These are phyloP conservation scores for Uria lomvia DNA, from an alignment of 2,113 vertebrate species.

Conservation along the genomic window DNA sequence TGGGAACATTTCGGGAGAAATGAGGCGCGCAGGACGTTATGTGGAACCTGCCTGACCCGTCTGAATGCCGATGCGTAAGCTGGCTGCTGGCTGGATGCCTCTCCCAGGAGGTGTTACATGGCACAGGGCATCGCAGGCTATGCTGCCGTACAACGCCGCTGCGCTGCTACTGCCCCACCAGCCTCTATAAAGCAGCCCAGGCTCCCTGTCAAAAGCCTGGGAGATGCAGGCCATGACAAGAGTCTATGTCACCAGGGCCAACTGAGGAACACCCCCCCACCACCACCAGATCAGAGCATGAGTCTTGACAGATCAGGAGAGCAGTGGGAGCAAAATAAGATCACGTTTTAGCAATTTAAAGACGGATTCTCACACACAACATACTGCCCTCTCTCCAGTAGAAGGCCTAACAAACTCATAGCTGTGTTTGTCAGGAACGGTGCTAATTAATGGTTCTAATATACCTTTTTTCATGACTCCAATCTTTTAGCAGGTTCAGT, in stretches of 20 bases:
- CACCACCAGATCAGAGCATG: background rate
- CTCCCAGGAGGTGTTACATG: accelerated
- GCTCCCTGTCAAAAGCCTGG: background rate
- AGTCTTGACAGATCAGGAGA: background rate
- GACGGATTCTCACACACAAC: background rate
- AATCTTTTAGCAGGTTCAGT: background rate
- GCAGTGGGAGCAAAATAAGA: background rate
- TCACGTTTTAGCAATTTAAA: background rate
- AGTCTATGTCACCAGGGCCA: background rate
- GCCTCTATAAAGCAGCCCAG: background rate
- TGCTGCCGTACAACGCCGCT: accelerated
- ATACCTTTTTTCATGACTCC: background rate
- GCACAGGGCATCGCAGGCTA: accelerated
- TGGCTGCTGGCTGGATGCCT: background rate
- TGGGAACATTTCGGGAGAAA: background rate
- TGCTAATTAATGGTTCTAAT: background rate
- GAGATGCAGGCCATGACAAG: background rate
- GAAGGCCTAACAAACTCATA: background rate
- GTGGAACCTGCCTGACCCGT: background rate
- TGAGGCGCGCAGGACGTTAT: accelerated
- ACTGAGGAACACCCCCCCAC: background rate
- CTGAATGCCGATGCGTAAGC: background rate
- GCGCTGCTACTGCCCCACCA: background rate
- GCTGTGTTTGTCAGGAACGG: background rate
- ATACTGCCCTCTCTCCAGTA: background rate